phyloP scores from a whole-genome alignment of 1,140 invertebrate genomes.

The Orchestia grillus region DNA sequence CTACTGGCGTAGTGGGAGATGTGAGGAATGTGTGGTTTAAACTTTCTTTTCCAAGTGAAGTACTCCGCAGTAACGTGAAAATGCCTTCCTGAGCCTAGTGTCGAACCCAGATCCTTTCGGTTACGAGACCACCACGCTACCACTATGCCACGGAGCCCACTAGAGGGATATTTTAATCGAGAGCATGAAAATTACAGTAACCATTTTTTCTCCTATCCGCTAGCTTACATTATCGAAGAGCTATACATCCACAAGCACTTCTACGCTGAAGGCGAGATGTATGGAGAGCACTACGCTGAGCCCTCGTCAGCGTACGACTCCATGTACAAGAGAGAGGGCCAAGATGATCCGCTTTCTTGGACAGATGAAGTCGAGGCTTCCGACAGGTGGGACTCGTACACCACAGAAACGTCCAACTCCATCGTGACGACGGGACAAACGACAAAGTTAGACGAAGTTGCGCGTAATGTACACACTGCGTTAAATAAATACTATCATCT shows the following conservation, averaged over 20 bases:
- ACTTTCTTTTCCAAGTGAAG: too few species aligned
- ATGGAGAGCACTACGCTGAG: background rate
- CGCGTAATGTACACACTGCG: background rate
- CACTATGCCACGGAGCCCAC: too few species aligned
- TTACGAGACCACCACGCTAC: too few species aligned
- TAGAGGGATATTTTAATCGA: too few species aligned
- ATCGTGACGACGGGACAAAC: background rate
- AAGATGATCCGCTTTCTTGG: conserved; percentile 2
- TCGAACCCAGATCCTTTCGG: too few species aligned
- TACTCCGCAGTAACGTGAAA: too few species aligned
- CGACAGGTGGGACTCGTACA: background rate
- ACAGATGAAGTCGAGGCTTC: background rate
- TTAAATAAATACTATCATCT: conserved; percentile 19
- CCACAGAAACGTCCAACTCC: background rate
- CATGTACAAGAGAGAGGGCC: background rate
- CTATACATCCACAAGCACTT: conserved; percentile 14
- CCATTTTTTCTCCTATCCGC: background rate
- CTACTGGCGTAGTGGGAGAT: too few species aligned
- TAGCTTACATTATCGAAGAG: conserved; percentile 17
- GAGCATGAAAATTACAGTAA: background rate
- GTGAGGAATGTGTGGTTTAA: too few species aligned
- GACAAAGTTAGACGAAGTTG: background rate
- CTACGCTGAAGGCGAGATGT: background rate
- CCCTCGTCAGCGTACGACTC: background rate
- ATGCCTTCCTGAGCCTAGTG: too few species aligned